Conservation (phyloP, 2,888 invertebrate genomes). For the Chloroclysta siterata region DNA sequence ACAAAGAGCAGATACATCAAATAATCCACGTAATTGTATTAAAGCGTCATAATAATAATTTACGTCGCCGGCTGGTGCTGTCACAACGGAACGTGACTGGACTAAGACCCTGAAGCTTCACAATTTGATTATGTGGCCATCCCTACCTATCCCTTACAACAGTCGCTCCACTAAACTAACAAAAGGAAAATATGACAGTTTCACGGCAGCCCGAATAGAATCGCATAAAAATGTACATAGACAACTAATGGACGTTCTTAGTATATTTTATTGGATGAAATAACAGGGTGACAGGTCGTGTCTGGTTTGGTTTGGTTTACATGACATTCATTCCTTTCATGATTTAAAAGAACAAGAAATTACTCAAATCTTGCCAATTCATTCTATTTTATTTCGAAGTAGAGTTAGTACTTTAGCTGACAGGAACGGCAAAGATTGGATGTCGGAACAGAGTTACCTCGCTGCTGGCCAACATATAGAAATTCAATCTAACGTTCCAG, state of each 20-base stretch:
- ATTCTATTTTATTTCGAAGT: slow-evolving; percentile 1
- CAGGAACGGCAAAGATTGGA: no score
- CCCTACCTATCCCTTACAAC: slow-evolving; percentile 32
- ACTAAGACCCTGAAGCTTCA: slow-evolving; percentile 31
- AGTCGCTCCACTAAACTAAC: slow-evolving; percentile 29
- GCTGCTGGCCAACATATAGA: no score
- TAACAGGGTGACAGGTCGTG: not conserved
- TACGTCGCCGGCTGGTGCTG: slow-evolving; percentile 28
- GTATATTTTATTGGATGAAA: not conserved
- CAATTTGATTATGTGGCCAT: slow-evolving; percentile 42
- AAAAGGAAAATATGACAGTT: slow-evolving; percentile 35
- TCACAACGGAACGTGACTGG: slow-evolving; percentile 42
- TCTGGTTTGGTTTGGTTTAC: not conserved
- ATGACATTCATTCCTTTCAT: not conserved
- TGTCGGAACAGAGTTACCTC: not conserved
- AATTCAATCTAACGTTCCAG: no score
- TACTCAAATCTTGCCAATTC: not conserved
- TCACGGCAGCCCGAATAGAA: slow-evolving; percentile 21
- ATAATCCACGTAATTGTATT: slow-evolving; percentile 38
- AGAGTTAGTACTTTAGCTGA: no score
- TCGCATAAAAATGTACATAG: not conserved
- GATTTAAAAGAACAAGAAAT: not conserved
- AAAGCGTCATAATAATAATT: slow-evolving; percentile 38
- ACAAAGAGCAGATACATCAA: slow-evolving; percentile 37
- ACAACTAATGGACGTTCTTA: slow-evolving; percentile 1